Percentiles rank a stretch among this genome's conserved stretches.
These are phyloP conservation scores for Monoplex corrugatus DNA, from an alignment of 2,888 invertebrate species.

Conservation along the genomic window DNA sequence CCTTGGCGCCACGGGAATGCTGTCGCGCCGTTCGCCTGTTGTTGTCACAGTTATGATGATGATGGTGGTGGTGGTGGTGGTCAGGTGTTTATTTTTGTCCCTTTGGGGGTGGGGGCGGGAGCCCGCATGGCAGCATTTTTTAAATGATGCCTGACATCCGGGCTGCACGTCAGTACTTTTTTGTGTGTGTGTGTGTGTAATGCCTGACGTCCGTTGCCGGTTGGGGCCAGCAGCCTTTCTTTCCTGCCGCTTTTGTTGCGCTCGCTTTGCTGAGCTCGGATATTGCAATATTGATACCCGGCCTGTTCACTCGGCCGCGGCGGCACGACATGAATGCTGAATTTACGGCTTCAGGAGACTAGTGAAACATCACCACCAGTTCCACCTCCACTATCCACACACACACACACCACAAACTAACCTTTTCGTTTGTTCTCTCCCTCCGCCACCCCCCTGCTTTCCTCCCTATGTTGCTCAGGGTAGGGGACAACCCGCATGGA, in stretches of 20 bases:
- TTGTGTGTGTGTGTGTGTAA: too few relatives aligned
- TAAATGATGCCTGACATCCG: too few relatives aligned
- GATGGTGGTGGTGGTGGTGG: too few relatives aligned
- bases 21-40: too few relatives aligned
- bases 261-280: background rate
- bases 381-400: background rate
- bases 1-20: too few relatives aligned
- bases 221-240: background rate
- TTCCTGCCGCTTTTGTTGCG: background rate
- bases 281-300: constrained; percentile 45
- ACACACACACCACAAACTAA: background rate
- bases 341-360: constrained; percentile 31
- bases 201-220: background rate
- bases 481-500: too few relatives aligned
- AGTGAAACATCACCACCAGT: background rate
- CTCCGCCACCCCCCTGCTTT: background rate
- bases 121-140: too few relatives aligned
- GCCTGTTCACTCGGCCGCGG: constrained; percentile 30
- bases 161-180: too few relatives aligned
- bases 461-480: background rate
- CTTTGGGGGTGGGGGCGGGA: too few relatives aligned
- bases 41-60: too few relatives aligned
- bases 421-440: background rate
- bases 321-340: constrained; percentile 42
- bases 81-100: too few relatives aligned